A percentile compares a stretch with the other conserved stretches of the same genome.
Conservation (phyloP, 2,113 vertebrate genomes). For the Seriola rivoliana region DNA sequence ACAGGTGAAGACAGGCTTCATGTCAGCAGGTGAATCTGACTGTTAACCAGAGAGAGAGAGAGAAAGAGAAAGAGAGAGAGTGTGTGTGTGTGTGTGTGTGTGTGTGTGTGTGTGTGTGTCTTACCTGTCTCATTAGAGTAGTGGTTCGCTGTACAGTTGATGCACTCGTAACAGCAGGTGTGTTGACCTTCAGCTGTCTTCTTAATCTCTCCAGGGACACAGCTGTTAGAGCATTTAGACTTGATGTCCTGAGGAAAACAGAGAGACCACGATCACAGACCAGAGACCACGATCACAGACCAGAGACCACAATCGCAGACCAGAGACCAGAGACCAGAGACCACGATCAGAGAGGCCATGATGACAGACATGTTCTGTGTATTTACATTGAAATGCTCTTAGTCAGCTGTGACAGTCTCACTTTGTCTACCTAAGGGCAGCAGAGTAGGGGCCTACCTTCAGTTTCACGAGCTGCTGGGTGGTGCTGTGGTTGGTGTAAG, state of each 20-base stretch:
- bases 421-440: background rate
- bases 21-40: too few relatives aligned
- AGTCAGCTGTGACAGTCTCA: too few relatives aligned
- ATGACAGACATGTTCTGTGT: too few relatives aligned
- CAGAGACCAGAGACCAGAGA: too few relatives aligned
- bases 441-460: constrained; percentile 69
- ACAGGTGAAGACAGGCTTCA: too few relatives aligned
- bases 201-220: constrained; percentile 89
- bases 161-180: constrained; percentile 91
- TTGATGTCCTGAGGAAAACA: constrained; percentile 79
- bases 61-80: too few relatives aligned
- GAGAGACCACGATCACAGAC: background rate
- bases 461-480: constrained; percentile 77
- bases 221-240: constrained; percentile 90
- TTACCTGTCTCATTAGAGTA: constrained; percentile 88
- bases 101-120: constrained; percentile 6
- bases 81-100: background rate
- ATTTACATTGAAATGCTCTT: too few relatives aligned
- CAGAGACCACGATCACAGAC: too few relatives aligned
- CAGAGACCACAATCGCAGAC: too few relatives aligned
- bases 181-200: constrained; percentile 89
- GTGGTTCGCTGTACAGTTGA: constrained; percentile 89
- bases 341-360: too few relatives aligned
- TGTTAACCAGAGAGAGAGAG: too few relatives aligned
- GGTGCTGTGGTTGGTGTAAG: constrained; percentile 69